Conservation (phyloP, 2,113 vertebrate genomes). For the Etheostoma spectabile region DNA sequence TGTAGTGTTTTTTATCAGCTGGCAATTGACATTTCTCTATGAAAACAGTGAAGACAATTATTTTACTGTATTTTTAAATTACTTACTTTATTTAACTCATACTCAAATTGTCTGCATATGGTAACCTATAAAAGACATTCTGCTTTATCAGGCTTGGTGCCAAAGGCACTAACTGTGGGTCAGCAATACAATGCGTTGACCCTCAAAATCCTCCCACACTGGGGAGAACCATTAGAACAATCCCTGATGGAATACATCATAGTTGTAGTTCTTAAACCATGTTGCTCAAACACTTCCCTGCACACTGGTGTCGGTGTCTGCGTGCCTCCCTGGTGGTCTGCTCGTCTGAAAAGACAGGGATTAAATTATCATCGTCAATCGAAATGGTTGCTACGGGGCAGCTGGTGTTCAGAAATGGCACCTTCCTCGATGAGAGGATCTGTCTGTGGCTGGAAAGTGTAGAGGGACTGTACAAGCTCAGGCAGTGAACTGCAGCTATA, state of each 20-base stretch:
- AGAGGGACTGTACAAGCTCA: slow-evolving; percentile 22
- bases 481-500: slow-evolving; percentile 24
- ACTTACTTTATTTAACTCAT: slow-evolving; percentile 19
- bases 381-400: background rate
- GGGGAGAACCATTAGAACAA: slow-evolving; percentile 23
- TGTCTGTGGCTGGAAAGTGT: slow-evolving; percentile 39
- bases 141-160: slow-evolving; percentile 32
- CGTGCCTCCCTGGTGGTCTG: slow-evolving; percentile 37
- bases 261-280: slow-evolving; percentile 29
- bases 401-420: slow-evolving; percentile 33
- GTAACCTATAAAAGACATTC: background rate
- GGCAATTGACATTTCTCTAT: background rate
- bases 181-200: slow-evolving; percentile 18
- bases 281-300: slow-evolving; percentile 8
- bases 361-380: slow-evolving; percentile 45
- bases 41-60: background rate
- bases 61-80: too few species aligned
- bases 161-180: slow-evolving; percentile 27
- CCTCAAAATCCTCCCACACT: slow-evolving; percentile 7
- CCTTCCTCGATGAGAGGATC: slow-evolving; percentile 55
- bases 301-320: background rate
- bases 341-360: slow-evolving; percentile 51
- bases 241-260: slow-evolving; percentile 47
- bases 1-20: background rate
- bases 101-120: background rate